Conservation (phyloP, 2,888 invertebrate species). For the Scaptomyza caliginosa region DNA sequence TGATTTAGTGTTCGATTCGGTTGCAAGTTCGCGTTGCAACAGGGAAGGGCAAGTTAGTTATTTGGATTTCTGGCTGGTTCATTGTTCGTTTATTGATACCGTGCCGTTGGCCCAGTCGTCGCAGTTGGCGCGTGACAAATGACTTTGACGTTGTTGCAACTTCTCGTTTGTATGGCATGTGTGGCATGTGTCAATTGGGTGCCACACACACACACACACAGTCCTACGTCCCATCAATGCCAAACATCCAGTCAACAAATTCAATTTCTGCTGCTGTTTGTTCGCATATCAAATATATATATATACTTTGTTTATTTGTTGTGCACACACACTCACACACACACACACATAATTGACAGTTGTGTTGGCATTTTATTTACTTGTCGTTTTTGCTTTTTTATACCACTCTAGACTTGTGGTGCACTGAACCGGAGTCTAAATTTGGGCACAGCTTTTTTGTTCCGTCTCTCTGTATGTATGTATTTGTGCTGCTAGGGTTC, state of each 20-base stretch:
- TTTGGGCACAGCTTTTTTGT: slow-evolving; percentile 73
- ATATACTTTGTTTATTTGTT: slow-evolving; percentile 36
- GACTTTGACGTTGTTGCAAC: slow-evolving; percentile 78
- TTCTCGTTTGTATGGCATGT: slow-evolving; percentile 60
- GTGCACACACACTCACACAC: slow-evolving; percentile 13
- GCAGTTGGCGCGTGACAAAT: slow-evolving; percentile 72
- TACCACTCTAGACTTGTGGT: slow-evolving; percentile 48
- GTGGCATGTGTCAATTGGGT: slow-evolving; percentile 64
- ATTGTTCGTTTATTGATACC: slow-evolving; percentile 72
- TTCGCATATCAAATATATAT: slow-evolving; percentile 26
- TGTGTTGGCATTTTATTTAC: slow-evolving; percentile 67
- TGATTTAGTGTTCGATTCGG: slow-evolving; percentile 64
- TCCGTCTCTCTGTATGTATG: too few relatives aligned
- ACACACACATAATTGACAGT: slow-evolving; percentile 70
- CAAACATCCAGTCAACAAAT: slow-evolving; percentile 69
- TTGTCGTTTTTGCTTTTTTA: slow-evolving; percentile 43
- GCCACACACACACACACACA: slow-evolving; percentile 22
- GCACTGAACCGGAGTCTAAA: slow-evolving; percentile 70
- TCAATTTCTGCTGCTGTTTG: slow-evolving; percentile 72
- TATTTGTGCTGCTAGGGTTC: slow-evolving; percentile 55
- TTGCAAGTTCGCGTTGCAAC: not conserved
- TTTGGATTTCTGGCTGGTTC: slow-evolving; percentile 63
- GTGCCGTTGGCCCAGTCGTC: slow-evolving; percentile 22
- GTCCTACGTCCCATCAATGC: slow-evolving; percentile 43
- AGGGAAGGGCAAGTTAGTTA: slow-evolving; percentile 31